These are phyloP conservation scores for Leptestheria dahalacensis DNA, from an alignment of 1,140 invertebrate species.

Conservation along the genomic window DNA sequence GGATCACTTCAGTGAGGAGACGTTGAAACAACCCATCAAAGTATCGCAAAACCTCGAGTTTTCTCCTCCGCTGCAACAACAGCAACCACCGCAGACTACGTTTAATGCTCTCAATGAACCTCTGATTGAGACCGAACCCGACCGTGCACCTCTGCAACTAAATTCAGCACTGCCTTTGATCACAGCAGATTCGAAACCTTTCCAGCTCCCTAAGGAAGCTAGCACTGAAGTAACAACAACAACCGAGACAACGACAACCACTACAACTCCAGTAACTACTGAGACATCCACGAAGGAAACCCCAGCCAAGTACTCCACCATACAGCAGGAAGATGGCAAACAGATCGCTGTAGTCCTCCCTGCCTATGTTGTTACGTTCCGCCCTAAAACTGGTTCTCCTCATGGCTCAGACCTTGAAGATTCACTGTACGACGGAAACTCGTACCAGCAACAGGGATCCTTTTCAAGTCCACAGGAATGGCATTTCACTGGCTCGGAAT, in stretches of 20 bases:
- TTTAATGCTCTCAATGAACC: too few relatives aligned
- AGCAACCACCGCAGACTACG: too few relatives aligned
- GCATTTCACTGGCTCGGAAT: too few relatives aligned
- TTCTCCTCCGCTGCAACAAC: too few relatives aligned
- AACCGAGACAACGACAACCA: background rate
- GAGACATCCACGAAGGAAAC: background rate
- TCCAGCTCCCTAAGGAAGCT: background rate
- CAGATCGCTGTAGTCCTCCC: constrained; percentile 11
- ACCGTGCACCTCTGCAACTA: background rate
- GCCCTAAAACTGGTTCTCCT: background rate
- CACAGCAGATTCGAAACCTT: background rate
- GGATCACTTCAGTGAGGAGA: background rate
- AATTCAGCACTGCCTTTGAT: background rate
- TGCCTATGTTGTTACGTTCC: constrained; percentile 10
- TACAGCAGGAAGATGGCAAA: constrained; percentile 11
- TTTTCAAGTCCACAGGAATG: too few relatives aligned
- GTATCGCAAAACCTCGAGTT: background rate
- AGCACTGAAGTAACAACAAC: background rate
- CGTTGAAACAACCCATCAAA: background rate
- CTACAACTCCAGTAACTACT: background rate
- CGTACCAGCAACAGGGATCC: too few relatives aligned
- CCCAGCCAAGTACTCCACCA: constrained; percentile 3
- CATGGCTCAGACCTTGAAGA: background rate
- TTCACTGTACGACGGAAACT: too few relatives aligned
- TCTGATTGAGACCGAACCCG: too few relatives aligned